These are phyloP conservation scores for Maniola hyperantus DNA, from an alignment of 2,888 invertebrate genomes.

Conservation along the genomic window DNA sequence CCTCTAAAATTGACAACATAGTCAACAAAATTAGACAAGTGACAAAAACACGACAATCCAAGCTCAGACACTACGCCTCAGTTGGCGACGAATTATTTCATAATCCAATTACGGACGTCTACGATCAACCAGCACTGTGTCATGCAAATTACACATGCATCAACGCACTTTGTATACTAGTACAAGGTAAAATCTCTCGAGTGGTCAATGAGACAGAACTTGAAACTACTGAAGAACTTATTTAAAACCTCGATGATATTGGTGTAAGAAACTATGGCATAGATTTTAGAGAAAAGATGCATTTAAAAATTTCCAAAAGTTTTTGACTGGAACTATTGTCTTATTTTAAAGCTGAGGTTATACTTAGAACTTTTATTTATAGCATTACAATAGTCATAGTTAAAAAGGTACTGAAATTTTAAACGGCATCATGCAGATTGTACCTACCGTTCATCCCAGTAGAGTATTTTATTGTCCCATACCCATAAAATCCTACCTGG, in stretches of 20 bases:
- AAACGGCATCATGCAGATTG: too few species aligned
- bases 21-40: constrained; percentile 22
- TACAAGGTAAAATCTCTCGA: background rate
- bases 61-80: constrained; percentile 63
- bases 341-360: too few species aligned
- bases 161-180: constrained; percentile 17
- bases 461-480: too few species aligned
- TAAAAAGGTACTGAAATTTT: too few species aligned
- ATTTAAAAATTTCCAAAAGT: background rate
- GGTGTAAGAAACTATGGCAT: background rate
- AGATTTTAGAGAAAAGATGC: background rate
- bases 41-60: constrained; percentile 31
- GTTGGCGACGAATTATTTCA: constrained; percentile 55
- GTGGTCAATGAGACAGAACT: background rate
- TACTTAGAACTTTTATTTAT: too few species aligned
- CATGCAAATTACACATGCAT: constrained; percentile 37
- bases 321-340: too few species aligned
- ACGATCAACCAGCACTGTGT: constrained; percentile 45
- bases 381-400: too few species aligned
- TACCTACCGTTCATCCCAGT: too few species aligned
- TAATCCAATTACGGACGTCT: constrained; percentile 63
- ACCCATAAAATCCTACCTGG: too few species aligned
- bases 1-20: constrained; percentile 10
- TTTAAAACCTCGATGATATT: background rate
- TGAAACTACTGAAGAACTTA: background rate